Base-by-base conservation (phyloP, 2,888 invertebrate species). In the Volucella inanis region DNA sequence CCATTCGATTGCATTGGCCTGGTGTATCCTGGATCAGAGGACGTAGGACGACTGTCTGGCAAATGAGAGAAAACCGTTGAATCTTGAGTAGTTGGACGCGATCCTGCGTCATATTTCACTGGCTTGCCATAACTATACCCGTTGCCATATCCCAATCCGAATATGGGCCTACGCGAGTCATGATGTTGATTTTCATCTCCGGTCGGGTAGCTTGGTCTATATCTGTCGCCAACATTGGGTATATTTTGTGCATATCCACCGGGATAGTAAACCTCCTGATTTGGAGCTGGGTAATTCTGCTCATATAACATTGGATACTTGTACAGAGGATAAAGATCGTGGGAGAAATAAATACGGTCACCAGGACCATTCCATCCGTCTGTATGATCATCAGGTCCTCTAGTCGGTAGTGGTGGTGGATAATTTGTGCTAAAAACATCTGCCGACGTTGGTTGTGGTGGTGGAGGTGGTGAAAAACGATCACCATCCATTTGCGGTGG, bases 231-330 rank as follows among this genome's bases (percentile, higher is more conserved):
- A n/a, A 92, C 89, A 62, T 90, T 90, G 15, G 91, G 91, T 3
- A 90, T 89, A 87, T 92, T 92, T 80, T 90, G 90, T 0, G 92
- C 92, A 89, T 92, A 92, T 47, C 90, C 90, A 0, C 91, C 91
- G 0, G 92, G 92, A 82, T 90, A 90, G 62, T 90, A 90, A 8
- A 87, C 87, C 11, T 91, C 89, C 8, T 91, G 90, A 76, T 91
- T 92, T n/a, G 92, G 91, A 8, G 91, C 88, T 1, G 92, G 92
- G 87, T 92, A 92, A 70, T 90, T 92, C 59, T 89, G 89, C 68
- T 92, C 92, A 75, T 92, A 92, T n/a, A 92, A 88, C 83, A 89
- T 91, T 8, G 92, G 92, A 80, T 91, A 90, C 76, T 92, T 90
- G 80, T 92, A 92, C 0, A 91, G 87, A 0, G 92, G 92, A 88